Evolutionary conservation across 1,140 invertebrate genomes (phyloP).

Genomic region (Araneus ventricosus): DNA sequence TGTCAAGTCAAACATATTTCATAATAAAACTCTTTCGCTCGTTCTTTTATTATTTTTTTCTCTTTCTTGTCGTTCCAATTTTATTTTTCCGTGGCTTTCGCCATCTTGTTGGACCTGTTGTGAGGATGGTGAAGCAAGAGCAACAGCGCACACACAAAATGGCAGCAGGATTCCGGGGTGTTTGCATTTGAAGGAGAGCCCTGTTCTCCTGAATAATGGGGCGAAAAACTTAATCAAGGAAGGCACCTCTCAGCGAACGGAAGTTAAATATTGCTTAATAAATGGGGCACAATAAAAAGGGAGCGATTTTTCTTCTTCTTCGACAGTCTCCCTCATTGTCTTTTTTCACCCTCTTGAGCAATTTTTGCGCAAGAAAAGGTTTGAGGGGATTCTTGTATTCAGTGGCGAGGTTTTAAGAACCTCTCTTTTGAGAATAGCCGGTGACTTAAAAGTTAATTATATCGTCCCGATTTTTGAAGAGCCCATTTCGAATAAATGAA

Average conservation of each 20-base stretch:
- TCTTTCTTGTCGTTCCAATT: background rate
- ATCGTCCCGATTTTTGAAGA: background rate
- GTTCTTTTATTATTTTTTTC: background rate
- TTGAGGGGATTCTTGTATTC: background rate
- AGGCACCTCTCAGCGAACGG: slow-evolving; percentile 48
- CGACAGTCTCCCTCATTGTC: too few species aligned
- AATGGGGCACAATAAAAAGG: slow-evolving; percentile 68
- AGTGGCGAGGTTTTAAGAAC: background rate
- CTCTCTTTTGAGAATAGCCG: background rate
- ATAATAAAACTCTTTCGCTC: slow-evolving; percentile 50
- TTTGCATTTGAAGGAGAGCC: slow-evolving; percentile 51
- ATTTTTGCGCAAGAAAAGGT: background rate
- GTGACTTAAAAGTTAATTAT: background rate
- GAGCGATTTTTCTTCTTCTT: slow-evolving; percentile 19
- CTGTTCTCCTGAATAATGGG: slow-evolving; percentile 40
- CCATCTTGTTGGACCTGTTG: slow-evolving; percentile 29
- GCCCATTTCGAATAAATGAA: background rate
- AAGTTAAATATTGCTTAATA: slow-evolving; percentile 72
- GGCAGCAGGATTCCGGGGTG: background rate
- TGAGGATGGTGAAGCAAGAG: background rate
- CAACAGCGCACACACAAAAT: background rate
- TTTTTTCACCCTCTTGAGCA: slow-evolving; percentile 1
- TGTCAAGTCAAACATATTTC: slow-evolving; percentile 73
- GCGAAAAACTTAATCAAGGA: slow-evolving; percentile 64
- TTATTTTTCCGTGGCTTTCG: background rate